phyloP scores from a whole-genome alignment of 1,140 invertebrate genomes.

The Elysia chlorotica region DNA sequence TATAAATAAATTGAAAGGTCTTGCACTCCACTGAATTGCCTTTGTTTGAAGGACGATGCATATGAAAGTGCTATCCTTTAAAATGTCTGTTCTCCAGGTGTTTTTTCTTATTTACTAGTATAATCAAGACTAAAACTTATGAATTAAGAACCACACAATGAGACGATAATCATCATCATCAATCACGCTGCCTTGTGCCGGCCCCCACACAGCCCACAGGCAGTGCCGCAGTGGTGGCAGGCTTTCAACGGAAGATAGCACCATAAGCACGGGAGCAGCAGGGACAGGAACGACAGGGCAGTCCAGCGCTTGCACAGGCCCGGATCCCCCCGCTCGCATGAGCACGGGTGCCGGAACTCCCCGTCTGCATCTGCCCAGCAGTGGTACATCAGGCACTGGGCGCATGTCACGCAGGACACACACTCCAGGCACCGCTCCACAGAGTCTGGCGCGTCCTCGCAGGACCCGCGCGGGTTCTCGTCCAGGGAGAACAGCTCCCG shows the following conservation, averaged over 20 bases:
- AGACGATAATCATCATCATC: too few relatives aligned
- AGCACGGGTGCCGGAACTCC: slow-evolving; percentile 65
- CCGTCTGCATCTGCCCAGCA: slow-evolving; percentile 79
- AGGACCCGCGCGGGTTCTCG: slow-evolving; percentile 80
- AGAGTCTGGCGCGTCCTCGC: slow-evolving; percentile 87
- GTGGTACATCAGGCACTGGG: slow-evolving; percentile 89
- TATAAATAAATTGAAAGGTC: too few relatives aligned
- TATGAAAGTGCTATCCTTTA: too few relatives aligned
- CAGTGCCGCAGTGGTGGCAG: slow-evolving; percentile 80
- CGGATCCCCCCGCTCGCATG: slow-evolving; percentile 60
- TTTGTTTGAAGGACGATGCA: too few relatives aligned
- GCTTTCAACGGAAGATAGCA: slow-evolving; percentile 86
- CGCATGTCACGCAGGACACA: slow-evolving; percentile 78
- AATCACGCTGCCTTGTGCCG: slow-evolving; percentile 74
- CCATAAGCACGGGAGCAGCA: slow-evolving; percentile 91
- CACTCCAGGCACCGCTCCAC: slow-evolving; percentile 79
- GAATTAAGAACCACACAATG: too few relatives aligned
- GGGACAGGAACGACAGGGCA: slow-evolving; percentile 80
- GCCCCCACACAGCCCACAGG: slow-evolving; percentile 81
- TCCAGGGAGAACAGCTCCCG: slow-evolving; percentile 69
- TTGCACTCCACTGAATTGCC: too few relatives aligned
- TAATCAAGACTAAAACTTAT: too few relatives aligned
- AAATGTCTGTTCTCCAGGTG: too few relatives aligned
- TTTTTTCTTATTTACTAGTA: too few relatives aligned
- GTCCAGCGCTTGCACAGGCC: slow-evolving; percentile 71